Evolutionary conservation across 2,113 vertebrate genomes (phyloP), one percentile per base, ranked within the genome.

Genomic region (Psephotus haematonotus): DNA sequence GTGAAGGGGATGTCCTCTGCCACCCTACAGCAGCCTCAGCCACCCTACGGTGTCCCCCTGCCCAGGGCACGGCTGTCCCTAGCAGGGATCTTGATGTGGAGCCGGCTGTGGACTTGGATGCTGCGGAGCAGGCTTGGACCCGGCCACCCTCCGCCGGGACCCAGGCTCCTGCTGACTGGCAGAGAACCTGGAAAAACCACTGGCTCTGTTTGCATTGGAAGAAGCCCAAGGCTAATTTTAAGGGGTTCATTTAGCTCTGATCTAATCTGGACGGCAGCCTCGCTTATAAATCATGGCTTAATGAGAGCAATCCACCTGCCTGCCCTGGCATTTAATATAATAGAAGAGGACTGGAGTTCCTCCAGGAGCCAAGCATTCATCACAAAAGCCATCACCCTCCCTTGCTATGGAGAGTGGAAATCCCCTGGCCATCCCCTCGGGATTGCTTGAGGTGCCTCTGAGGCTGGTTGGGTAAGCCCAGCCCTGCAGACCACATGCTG

Each of bases 231-330:
- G 96, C 97, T 97, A 97, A 95, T 97, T 96, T 96, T 96, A 93
- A 97, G 96, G 95, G 97, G 94, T 96, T 96, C 96, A 95, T 97
- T 97, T 97, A 97, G 97, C 96, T 97, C 93, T 97, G 94, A 97
- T 97, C 96, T 97, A 96, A 97, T 97, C 96, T 97, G 97, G 95
- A 96, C 55, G 64, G 93, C 97, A 92, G 95, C 95, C 82, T 96
- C 5, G 93, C 80, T 92, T 96, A 96, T 98, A 97, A 98, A 97
- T 97, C 97, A 97, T 2, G 37, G 81, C 91, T 90, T 97, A 97
- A 97, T 96, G 97, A 97, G 97, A 96, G 88, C 96, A 96, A 96
- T 97, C 97, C 95, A 97, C 97, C 96, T 97, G 97, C 94, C 96
- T 96, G 96, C 97, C 97, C 96, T 93, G 95, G 95, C 95, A 91